Evolutionary conservation across 2,797 vertebrate species (phyloP), one percentile per base, ranked within the genome.

Genomic region (Sebastolobus alascanus): DNA sequence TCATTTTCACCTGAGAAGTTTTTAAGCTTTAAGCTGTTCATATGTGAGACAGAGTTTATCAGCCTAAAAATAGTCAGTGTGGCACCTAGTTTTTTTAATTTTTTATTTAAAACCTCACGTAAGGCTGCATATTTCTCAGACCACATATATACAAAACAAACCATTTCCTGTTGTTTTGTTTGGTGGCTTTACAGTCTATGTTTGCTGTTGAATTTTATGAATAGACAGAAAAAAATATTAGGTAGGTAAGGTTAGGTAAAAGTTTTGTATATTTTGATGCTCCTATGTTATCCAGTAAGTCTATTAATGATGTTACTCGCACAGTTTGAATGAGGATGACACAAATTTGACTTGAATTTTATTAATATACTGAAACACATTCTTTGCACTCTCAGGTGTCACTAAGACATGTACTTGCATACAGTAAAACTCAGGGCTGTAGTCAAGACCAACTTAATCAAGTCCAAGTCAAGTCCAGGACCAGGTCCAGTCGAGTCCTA

Each of bases 1-100:
- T 52, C 12, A 58, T 71, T 75, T 75, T 74, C n/a, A 79, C 38
- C 37, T 50, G 25, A 27, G 35, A 70, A 31, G 25, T 63, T 22
- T 22, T 37, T 29, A 46, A 40, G 14, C 13, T 40, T 33, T 40
- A 43, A 61, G 63, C 35, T 61, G 5, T 52, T 60, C 25, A 12
- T 35, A 43, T 60, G 55, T 43, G 35, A 54, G 59, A 67, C 5
- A 7, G 16, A 37, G 29, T 66, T 58, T 13, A 31, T 56, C 7
- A 5, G 6, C 8, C 29, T 71, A 54, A n/a, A 68, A 71, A 43
- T 50, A 27, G 50, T 46, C n/a, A n/a, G 16, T 29, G 22, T 60
- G 22, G 13, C 33, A 22, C 38, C n/a, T 61, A 22, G 20, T 38
- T 33, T 12, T 35, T 61, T 35, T 0, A 9, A 2, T 9, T 4